A percentile compares a stretch with the other conserved stretches of the same genome.
phyloP scores from a whole-genome alignment of 2,113 vertebrate species.

The Camelus dromedarius region DNA sequence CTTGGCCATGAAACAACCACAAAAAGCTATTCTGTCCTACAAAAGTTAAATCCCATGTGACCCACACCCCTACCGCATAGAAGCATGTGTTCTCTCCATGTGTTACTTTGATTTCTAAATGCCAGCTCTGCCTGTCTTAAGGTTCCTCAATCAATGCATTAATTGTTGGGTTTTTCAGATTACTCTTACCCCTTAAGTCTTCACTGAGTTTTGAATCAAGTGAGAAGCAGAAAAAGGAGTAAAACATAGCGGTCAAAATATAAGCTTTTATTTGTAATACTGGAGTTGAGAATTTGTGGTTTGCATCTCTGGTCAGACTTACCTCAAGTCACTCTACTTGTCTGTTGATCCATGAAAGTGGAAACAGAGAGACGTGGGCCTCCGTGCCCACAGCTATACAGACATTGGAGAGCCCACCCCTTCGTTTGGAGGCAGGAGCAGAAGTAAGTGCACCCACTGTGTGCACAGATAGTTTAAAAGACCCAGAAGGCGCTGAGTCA shows the following conservation, averaged over 20 bases:
- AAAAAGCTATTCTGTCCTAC: background rate
- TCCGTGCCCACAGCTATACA: background rate
- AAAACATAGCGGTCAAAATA: background rate
- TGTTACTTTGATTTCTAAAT: background rate
- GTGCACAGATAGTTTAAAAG: background rate
- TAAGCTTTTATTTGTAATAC: background rate
- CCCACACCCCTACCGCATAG: rapidly evolving
- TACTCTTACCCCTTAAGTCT: background rate
- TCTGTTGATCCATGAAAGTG: background rate
- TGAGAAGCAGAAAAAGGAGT: background rate
- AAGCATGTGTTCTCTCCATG: background rate
- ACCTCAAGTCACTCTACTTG: background rate
- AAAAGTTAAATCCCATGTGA: background rate
- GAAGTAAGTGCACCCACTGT: background rate
- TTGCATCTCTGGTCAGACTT: background rate
- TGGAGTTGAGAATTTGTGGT: background rate
- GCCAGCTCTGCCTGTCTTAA: background rate
- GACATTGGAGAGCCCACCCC: background rate
- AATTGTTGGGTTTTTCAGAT: background rate
- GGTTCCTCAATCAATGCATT: background rate
- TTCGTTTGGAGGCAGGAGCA: background rate
- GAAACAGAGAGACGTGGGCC: background rate
- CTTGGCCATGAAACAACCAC: background rate
- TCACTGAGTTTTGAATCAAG: constrained; percentile 4
- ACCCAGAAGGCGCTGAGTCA: background rate